Evolutionary conservation across 2,888 invertebrate genomes (phyloP), one percentile per base, ranked within the genome.

Genomic region (Rotaria macrura): DNA sequence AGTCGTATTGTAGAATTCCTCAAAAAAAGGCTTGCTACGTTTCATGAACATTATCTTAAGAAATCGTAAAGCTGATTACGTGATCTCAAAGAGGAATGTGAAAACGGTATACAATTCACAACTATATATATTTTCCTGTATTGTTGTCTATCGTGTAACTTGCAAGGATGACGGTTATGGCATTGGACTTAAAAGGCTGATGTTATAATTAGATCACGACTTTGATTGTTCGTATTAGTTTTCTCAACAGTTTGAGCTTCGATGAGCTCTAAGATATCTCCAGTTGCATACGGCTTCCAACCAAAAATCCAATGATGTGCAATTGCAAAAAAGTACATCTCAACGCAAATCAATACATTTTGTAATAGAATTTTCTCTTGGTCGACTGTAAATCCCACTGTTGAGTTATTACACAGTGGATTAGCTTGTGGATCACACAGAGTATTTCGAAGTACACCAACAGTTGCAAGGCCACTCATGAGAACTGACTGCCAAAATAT

Each of bases 401-500:
- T 79, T 25, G 43, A 79, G 2, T n/a, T n/a, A 25, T 79, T 43
- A 79, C 79, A 79, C 25, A 43, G 25, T 0, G 40, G 2, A 43
- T 79, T 79, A 0, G 25, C 1, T 43, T 25, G 0, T 14, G 79
- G 10, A 43, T 79, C 43, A 43, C 79, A 79, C 6, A 0, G 2
- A n/a, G 79, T 43, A 43, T 38, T 83, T 55, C 83, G 94, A 90
- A 97, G 95, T 54, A 94, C 93, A 84, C 94, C 94, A 88, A 94
- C 93, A 90, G 95, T 95, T 9, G 95, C 96, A 88, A 97, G 92
- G 88, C 95, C 92, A 88, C 95, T 94, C 88, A 97, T 95, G 55
- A 96, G 91, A 40, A 96, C 95, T 85, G 95, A 95, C 94, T 93
- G 97, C 97, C 97, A 97, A 92, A 97, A 97, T 84, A 97, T 97